Conservation (phyloP, 1,140 invertebrate genomes). For the Drosophila guanche region DNA sequence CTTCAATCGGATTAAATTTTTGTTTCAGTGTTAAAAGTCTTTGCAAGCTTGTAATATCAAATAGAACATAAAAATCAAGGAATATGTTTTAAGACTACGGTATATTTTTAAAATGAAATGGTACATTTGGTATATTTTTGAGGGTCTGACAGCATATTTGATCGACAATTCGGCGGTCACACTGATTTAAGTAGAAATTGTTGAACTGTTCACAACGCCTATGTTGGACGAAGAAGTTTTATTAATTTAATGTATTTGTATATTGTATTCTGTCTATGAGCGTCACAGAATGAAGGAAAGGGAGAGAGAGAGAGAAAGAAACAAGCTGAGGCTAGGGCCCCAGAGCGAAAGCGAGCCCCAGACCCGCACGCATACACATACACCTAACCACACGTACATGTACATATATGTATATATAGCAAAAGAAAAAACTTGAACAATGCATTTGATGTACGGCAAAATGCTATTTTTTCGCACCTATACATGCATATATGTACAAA, state of each 20-base stretch:
- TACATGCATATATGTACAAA: slow-evolving; percentile 35
- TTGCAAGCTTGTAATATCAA: too few relatives aligned
- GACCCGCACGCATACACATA: slow-evolving; percentile 60
- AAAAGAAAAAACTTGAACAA: slow-evolving; percentile 25
- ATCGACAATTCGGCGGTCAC: not conserved
- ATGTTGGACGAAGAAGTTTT: slow-evolving; percentile 77
- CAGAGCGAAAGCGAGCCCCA: slow-evolving; percentile 44
- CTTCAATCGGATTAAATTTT: too few relatives aligned
- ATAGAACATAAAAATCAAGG: too few relatives aligned
- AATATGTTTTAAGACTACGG: too few relatives aligned
- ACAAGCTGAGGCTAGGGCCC: slow-evolving; percentile 70
- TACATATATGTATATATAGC: slow-evolving; percentile 48
- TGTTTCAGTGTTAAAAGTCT: too few relatives aligned
- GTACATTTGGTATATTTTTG: not conserved
- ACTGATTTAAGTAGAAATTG: slow-evolving; percentile 61
- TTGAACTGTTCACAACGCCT: slow-evolving; percentile 65
- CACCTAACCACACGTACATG: slow-evolving; percentile 28
- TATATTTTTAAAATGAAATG: too few relatives aligned
- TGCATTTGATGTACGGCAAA: slow-evolving; percentile 25
- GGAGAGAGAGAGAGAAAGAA: slow-evolving; percentile 66
- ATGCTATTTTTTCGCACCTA: slow-evolving; percentile 29
- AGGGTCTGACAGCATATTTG: too few relatives aligned
- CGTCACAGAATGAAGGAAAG: slow-evolving; percentile 58
- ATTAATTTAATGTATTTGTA: slow-evolving; percentile 81
- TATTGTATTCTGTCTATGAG: slow-evolving; percentile 78